phyloP scores from a whole-genome alignment of 1,140 invertebrate genomes.

The Bombus picipes region DNA sequence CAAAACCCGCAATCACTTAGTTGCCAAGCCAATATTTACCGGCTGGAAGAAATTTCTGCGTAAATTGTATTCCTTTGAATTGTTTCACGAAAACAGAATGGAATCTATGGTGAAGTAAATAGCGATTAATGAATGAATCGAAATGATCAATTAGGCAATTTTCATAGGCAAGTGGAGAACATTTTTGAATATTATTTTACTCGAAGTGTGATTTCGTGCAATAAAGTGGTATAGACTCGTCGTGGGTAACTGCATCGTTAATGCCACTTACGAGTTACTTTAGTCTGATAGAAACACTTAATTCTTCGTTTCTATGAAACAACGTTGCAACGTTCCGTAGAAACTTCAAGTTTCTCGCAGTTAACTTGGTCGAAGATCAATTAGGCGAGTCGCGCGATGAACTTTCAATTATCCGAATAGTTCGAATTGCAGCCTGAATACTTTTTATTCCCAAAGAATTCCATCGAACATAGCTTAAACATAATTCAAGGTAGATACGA shows the following conservation, averaged over 20 bases:
- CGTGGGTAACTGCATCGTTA: background rate
- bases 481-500: background rate
- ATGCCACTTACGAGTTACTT: constrained; percentile 1
- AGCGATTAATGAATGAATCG: background rate
- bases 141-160: background rate
- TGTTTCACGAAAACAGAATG: background rate
- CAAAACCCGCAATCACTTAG: too few relatives aligned
- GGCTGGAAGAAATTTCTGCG: background rate
- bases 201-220: background rate
- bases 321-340: background rate
- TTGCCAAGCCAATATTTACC: background rate
- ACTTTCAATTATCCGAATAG: constrained; percentile 35
- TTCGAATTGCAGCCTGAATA: constrained; percentile 10
- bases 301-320: constrained; percentile 1
- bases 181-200: background rate
- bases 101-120: background rate
- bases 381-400: constrained; percentile 19
- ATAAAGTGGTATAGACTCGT: background rate
- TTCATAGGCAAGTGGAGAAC: too few relatives aligned
- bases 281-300: background rate
- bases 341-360: background rate
- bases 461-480: background rate
- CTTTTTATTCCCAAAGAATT: background rate
- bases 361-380: constrained; percentile 7
- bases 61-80: background rate